These are phyloP conservation scores for Ceuthmochares aereus DNA, from an alignment of 2,113 vertebrate genomes.

Conservation along the genomic window DNA sequence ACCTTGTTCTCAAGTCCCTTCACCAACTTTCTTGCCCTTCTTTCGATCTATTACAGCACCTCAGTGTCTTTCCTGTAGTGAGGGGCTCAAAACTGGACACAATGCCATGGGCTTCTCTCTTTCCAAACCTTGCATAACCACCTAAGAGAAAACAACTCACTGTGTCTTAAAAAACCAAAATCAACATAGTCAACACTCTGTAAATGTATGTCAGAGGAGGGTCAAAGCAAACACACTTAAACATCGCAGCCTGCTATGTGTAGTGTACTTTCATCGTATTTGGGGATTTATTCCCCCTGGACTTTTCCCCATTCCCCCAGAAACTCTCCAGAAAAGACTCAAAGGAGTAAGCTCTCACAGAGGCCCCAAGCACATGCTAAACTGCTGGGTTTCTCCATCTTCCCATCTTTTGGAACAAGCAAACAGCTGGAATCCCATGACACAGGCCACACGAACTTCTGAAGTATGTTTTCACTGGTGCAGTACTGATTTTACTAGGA, in stretches of 20 bases:
- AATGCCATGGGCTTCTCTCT: background rate
- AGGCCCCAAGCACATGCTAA: background rate
- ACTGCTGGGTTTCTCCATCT: background rate
- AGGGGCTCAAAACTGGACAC: too few relatives aligned
- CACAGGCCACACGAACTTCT: background rate
- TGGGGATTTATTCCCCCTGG: background rate
- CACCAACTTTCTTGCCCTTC: too few relatives aligned
- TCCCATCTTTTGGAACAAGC: background rate
- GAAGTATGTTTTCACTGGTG: slow-evolving; percentile 53
- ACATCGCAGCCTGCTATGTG: background rate
- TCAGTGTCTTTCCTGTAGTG: too few relatives aligned
- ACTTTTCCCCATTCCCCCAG: background rate
- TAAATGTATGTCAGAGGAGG: background rate
- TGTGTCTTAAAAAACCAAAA: background rate
- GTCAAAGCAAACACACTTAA: background rate
- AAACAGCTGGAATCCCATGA: slow-evolving; percentile 3
- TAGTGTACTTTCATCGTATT: background rate
- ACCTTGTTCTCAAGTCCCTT: too few relatives aligned
- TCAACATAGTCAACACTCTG: background rate
- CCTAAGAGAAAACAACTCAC: background rate
- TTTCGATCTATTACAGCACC: too few relatives aligned
- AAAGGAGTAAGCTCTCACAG: background rate
- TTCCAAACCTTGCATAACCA: background rate
- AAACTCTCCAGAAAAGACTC: background rate
- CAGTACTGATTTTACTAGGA: slow-evolving; percentile 66